These are phyloP conservation scores for Plebejus anna DNA, from an alignment of 2,888 invertebrate species.

Conservation along the genomic window DNA sequence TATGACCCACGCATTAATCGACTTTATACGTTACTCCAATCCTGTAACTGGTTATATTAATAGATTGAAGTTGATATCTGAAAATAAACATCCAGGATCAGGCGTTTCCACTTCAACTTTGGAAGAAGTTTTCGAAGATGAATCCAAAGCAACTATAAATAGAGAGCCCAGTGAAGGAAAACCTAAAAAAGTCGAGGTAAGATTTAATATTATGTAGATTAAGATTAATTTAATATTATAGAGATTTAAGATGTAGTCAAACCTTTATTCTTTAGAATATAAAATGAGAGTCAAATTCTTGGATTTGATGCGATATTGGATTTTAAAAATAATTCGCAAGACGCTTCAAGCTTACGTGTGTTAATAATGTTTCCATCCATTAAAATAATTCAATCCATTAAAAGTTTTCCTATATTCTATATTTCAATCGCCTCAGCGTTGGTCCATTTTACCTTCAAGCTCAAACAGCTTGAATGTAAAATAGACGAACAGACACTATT, in stretches of 20 bases:
- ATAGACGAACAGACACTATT: too few relatives aligned
- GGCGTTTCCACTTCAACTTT: neutral
- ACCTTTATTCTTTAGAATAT: neutral
- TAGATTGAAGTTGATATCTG: neutral
- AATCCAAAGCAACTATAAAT: neutral
- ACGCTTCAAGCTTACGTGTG: too few relatives aligned
- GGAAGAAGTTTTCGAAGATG: neutral
- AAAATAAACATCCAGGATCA: neutral
- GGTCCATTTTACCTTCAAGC: too few relatives aligned
- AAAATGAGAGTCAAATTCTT: neutral
- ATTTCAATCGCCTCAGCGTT: too few relatives aligned
- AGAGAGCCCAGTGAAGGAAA: neutral
- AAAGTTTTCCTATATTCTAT: too few relatives aligned
- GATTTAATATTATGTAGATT: neutral
- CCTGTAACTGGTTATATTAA: neutral
- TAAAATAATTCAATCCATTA: too few relatives aligned
- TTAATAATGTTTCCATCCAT: too few relatives aligned
- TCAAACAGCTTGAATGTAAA: too few relatives aligned
- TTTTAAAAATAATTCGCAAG: too few relatives aligned
- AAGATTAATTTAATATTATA: neutral
- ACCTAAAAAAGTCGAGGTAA: neutral
- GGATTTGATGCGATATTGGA: too few relatives aligned
- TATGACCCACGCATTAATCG: conserved; percentile 6
- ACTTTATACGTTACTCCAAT: neutral
- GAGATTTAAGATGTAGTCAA: too few relatives aligned